Base-by-base conservation (phyloP, 2,797 vertebrate genomes). In the Lithobates sylvaticus region DNA sequence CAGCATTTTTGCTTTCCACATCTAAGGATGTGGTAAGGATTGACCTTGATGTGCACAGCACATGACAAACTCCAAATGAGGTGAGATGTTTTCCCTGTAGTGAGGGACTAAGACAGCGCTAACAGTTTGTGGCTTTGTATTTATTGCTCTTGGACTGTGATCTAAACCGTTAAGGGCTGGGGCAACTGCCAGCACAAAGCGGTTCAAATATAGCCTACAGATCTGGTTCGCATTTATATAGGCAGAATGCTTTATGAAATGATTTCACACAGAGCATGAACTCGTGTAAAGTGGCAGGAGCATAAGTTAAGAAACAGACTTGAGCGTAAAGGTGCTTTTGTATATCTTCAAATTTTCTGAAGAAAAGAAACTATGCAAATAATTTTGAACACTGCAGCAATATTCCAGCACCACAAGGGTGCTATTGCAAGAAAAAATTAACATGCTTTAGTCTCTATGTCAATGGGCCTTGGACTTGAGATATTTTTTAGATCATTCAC, bases 101-200 rank as follows among this genome's bases (percentile, higher is more conserved):
- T 77, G 74, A 86, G 67, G 74, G 69, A 82, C 77, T 83, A 47
- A 71, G 54, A 72, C 67, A 72, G 74, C 2, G 79, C 85, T 78
- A 82, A 78, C 74, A 83, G 23, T 82, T 81, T 83, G 85, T 86
- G 85, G 79, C 67, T 64, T 36, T 71, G 67, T 72, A 82, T 82
- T 86, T 86, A 82, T 86, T 77, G 65, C 65, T 86, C 50, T 86
- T 86, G 78, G 84, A 76, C 47, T 54, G 16, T 68, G 65, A 70
- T 86, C 65, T 86, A 82, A 81, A 81, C 71, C 65, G 54, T 71
- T 86, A 76, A 47, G 78, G 84, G 70, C 54, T 74, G 23, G 15
- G 64, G 42, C 50, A 39, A 23, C 71, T 79, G 84, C 84, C 84
- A 86, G 26, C 73, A 82, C 65, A 81, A 69, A 58, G 47, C 65